A percentile compares a stretch with the other conserved stretches of the same genome.
Evolutionary conservation across 2,888 invertebrate species (phyloP).

Genomic region (Nomada flava): DNA sequence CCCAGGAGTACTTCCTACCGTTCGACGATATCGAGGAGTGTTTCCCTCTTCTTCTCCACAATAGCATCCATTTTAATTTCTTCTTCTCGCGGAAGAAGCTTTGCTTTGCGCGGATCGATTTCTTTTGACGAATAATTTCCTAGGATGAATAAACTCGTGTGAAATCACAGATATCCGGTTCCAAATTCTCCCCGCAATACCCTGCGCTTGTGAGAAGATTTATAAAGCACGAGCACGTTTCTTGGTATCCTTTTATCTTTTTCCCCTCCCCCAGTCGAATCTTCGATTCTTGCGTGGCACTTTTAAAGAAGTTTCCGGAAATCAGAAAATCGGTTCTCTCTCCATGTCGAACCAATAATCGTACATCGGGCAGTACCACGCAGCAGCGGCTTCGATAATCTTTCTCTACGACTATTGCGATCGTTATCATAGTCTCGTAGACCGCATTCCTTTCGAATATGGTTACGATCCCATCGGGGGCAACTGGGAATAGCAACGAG

Average conservation of each 20-base stretch:
- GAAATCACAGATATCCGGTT: slow-evolving; percentile 25
- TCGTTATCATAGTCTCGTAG: slow-evolving; percentile 56
- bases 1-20: slow-evolving; percentile 16
- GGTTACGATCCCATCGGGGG: slow-evolving; percentile 42
- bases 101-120: slow-evolving; percentile 15
- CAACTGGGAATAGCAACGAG: slow-evolving; percentile 34
- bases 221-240: not conserved
- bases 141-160: not conserved
- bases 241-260: not conserved
- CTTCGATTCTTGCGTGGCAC: slow-evolving; percentile 29
- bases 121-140: slow-evolving; percentile 44
- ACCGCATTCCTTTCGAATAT: slow-evolving; percentile 48
- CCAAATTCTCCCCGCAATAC: not conserved
- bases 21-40: slow-evolving; percentile 7
- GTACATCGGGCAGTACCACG: slow-evolving; percentile 18
- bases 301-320: slow-evolving; percentile 36
- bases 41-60: not conserved
- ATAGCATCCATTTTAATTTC: slow-evolving; percentile 30
- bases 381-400: slow-evolving; percentile 52
- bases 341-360: not conserved
- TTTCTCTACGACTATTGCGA: slow-evolving; percentile 49
- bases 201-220: not conserved
- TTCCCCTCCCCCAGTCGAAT: too few relatives aligned
- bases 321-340: slow-evolving; percentile 26
- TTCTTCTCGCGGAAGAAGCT: not conserved